phyloP scores from a whole-genome alignment of 2,797 vertebrate genomes.

The Basileuterus tristriatus region DNA sequence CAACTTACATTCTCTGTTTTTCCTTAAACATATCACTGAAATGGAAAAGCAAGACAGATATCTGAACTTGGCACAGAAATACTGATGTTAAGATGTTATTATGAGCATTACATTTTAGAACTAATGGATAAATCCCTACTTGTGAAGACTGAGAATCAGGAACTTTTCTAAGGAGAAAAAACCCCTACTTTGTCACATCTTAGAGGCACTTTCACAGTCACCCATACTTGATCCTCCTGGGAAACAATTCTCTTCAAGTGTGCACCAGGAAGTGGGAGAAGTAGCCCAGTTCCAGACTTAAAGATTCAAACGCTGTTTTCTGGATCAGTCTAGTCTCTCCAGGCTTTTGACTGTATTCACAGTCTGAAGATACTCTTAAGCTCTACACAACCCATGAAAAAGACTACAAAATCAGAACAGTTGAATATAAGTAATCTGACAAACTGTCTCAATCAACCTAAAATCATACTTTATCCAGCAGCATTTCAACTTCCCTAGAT shows the following conservation, averaged over 20 bases:
- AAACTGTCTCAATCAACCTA: background rate
- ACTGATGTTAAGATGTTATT: background rate
- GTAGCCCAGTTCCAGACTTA: background rate
- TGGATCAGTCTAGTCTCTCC: background rate
- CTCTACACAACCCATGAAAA: background rate
- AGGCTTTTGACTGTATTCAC: background rate
- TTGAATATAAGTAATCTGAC: background rate
- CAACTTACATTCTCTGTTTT: background rate
- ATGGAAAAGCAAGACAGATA: background rate
- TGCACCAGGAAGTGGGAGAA: background rate
- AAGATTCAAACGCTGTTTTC: background rate
- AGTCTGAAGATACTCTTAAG: background rate
- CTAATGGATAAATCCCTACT: background rate
- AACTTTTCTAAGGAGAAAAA: background rate
- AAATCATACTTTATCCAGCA: background rate
- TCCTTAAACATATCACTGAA: background rate
- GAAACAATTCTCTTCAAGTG: background rate
- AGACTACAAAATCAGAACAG: background rate
- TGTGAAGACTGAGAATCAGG: background rate
- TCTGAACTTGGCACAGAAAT: background rate
- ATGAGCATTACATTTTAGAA: background rate
- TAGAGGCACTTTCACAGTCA: background rate
- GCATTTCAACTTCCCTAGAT: background rate
- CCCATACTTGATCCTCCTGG: background rate
- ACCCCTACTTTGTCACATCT: accelerated